Conservation (phyloP, 2,797 vertebrate species). For the Gambelia wislizenii region DNA sequence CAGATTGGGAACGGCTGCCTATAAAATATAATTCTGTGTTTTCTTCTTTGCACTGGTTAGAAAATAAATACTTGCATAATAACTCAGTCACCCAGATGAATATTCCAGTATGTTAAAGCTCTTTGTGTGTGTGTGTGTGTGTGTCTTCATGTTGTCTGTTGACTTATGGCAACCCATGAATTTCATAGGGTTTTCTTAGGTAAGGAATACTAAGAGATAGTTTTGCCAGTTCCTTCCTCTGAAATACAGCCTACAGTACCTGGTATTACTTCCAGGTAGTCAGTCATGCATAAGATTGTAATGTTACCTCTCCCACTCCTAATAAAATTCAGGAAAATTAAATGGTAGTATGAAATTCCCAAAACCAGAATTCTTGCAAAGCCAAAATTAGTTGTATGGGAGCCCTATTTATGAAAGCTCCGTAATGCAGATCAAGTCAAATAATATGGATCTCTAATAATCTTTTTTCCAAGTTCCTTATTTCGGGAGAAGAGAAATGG, state of each 20-base stretch:
- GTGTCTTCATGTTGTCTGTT: too few relatives aligned
- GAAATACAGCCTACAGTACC: neutral
- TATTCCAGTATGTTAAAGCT: too few relatives aligned
- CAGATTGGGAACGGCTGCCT: neutral
- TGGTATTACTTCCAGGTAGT: neutral
- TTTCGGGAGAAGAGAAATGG: neutral
- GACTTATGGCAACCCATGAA: too few relatives aligned
- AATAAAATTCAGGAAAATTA: neutral
- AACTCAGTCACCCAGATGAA: too few relatives aligned
- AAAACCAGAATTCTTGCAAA: neutral
- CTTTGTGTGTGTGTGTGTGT: too few relatives aligned
- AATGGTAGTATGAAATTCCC: neutral
- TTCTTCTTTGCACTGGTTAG: neutral
- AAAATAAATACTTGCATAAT: neutral
- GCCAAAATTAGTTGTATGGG: neutral
- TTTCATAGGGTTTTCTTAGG: too few relatives aligned
- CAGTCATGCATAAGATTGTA: neutral
- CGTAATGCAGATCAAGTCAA: neutral
- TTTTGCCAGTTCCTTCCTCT: too few relatives aligned
- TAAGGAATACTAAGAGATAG: too few relatives aligned
- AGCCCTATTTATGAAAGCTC: neutral
- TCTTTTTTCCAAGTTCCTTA: neutral
- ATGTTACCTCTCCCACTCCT: too few relatives aligned
- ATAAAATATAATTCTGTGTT: neutral
- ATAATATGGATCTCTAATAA: neutral